Conservation (phyloP, 2,888 invertebrate species). For the Tipula helvola region DNA sequence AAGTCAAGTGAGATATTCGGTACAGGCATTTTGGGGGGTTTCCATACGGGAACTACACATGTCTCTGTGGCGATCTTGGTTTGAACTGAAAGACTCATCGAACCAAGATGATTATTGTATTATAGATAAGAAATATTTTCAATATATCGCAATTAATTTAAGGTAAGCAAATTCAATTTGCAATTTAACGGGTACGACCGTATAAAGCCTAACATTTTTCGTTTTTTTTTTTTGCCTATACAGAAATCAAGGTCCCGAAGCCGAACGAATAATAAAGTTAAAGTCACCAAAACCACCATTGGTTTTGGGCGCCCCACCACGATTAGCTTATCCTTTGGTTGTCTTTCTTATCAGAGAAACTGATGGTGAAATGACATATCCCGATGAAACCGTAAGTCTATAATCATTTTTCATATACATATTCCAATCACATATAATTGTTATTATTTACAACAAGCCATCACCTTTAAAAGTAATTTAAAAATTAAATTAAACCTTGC, state of each 20-base stretch:
- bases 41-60: constrained; percentile 63
- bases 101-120: constrained; percentile 15
- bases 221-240: constrained; percentile 13
- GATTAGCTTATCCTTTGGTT: constrained; percentile 64
- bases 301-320: constrained; percentile 58
- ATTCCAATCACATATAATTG: not conserved
- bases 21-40: constrained; percentile 68
- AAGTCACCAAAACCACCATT: constrained; percentile 47
- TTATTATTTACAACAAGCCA: not conserved
- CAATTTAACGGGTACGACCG: not conserved
- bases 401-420: not conserved
- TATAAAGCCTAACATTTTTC: not conserved
- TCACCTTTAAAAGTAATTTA: not conserved
- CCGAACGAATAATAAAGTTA: constrained; percentile 49
- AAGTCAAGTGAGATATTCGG: constrained; percentile 60
- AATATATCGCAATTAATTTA: constrained; percentile 21
- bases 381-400: constrained; percentile 59
- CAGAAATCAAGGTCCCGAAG: constrained; percentile 51
- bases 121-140: constrained; percentile 19
- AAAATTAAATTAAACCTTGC: not conserved
- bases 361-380: constrained; percentile 45
- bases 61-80: constrained; percentile 62
- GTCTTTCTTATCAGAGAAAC: constrained; percentile 57
- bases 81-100: constrained; percentile 46
- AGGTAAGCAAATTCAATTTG: constrained; percentile 17